Evolutionary conservation across 2,797 vertebrate genomes (phyloP).

Genomic region (Nasua narica): DNA sequence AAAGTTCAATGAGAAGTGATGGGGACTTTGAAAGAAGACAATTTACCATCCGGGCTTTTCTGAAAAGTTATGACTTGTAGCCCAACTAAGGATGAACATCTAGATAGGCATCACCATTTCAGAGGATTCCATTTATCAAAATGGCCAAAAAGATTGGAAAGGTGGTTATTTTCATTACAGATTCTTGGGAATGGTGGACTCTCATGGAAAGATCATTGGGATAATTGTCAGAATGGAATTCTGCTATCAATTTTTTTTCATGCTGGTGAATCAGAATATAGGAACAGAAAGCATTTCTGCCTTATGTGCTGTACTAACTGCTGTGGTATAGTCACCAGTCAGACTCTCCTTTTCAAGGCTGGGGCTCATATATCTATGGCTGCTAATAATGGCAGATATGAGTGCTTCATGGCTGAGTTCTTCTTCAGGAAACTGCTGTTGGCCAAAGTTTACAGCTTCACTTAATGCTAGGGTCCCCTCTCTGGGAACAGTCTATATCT

Average conservation of each 20-base stretch:
- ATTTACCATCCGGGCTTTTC: background rate
- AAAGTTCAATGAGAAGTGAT: background rate
- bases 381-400: background rate
- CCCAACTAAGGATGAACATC: background rate
- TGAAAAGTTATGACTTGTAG: background rate
- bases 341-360: background rate
- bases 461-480: accelerated
- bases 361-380: background rate
- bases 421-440: background rate
- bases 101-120: background rate
- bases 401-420: background rate
- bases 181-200: background rate
- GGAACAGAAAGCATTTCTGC: background rate
- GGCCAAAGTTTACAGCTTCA: background rate
- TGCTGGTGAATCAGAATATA: background rate
- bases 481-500: background rate
- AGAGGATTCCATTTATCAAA: background rate
- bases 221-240: background rate
- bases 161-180: background rate
- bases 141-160: background rate
- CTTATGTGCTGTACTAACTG: background rate
- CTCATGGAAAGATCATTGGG: background rate
- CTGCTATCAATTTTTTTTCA: background rate
- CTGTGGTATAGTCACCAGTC: background rate
- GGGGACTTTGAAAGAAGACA: background rate